Evolutionary conservation across 2,797 vertebrate species (phyloP).

Genomic region (Trichosurus vulpecula): DNA sequence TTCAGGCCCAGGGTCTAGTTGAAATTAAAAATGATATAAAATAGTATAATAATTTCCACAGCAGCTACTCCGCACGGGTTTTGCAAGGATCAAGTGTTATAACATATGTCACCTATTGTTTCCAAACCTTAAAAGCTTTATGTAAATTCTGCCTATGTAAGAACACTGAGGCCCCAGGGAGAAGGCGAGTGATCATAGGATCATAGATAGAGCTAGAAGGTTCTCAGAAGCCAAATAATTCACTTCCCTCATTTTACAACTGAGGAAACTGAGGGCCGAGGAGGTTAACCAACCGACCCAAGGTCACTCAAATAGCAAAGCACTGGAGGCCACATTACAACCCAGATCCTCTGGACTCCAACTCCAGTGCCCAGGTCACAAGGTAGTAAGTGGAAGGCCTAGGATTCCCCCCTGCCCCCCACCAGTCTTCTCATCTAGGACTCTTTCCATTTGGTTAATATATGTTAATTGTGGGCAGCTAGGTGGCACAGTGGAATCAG

Average conservation of each 20-base stretch:
- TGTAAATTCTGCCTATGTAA: not conserved
- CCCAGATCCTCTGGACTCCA: not conserved
- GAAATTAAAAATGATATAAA: too few species aligned
- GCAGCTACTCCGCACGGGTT: not conserved
- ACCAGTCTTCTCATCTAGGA: not conserved
- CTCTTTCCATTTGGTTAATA: not conserved
- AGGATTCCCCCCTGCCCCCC: too few species aligned
- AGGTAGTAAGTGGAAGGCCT: not conserved
- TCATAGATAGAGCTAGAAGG: too few species aligned
- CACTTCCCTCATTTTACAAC: too few species aligned
- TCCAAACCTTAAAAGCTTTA: not conserved
- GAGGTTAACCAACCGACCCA: too few species aligned
- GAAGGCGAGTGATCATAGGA: too few species aligned
- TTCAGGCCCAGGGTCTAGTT: too few species aligned
- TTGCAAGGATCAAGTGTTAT: not conserved
- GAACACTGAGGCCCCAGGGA: not conserved
- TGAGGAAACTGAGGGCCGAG: too few species aligned
- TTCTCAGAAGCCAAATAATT: too few species aligned
- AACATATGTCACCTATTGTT: not conserved
- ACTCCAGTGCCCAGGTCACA: not conserved
- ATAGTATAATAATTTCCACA: too few species aligned
- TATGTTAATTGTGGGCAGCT: not conserved
- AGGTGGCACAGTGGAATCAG: not conserved
- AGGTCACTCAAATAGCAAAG: not conserved
- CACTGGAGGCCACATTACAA: not conserved